These are phyloP conservation scores for Porites divaricata DNA, from an alignment of 92 coral and sea anemone genomes.

Conservation along the genomic window DNA sequence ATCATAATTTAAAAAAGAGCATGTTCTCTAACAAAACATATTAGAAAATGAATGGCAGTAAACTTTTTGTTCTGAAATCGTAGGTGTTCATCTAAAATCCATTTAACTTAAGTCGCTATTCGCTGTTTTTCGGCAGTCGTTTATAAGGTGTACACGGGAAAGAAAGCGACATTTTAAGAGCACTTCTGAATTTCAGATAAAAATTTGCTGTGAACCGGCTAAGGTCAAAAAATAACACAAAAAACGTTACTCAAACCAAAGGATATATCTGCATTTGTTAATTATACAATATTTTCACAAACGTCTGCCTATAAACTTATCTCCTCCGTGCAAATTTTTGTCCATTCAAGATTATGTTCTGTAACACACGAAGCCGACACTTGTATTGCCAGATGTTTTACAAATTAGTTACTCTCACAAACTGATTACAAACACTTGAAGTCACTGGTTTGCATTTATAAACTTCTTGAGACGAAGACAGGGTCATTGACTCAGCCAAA, in stretches of 20 bases:
- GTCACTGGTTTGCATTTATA: slow-evolving; percentile 15
- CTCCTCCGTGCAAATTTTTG: background rate
- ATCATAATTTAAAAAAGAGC: background rate
- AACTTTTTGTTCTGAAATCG: background rate
- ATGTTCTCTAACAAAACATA: background rate
- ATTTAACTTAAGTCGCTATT: background rate
- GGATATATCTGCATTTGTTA: background rate
- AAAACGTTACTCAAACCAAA: background rate
- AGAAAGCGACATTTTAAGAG: background rate
- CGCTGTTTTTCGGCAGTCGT: background rate
- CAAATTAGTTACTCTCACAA: slow-evolving; percentile 8
- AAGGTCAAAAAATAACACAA: background rate
- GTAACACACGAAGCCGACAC: slow-evolving; percentile 10
- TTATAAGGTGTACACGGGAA: background rate
- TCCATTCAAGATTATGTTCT: background rate
- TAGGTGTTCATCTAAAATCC: slow-evolving; percentile 29
- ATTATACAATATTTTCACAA: background rate
- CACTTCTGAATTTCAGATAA: background rate
- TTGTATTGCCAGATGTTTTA: background rate
- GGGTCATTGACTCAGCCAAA: background rate
- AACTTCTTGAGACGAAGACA: slow-evolving; percentile 13
- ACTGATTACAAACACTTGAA: slow-evolving; percentile 27
- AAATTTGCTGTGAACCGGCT: too few relatives aligned
- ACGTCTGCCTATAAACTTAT: background rate
- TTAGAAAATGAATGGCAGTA: background rate